These are phyloP conservation scores for Cotesia chilonis DNA, from an alignment of 1,140 invertebrate species.

Conservation along the genomic window DNA sequence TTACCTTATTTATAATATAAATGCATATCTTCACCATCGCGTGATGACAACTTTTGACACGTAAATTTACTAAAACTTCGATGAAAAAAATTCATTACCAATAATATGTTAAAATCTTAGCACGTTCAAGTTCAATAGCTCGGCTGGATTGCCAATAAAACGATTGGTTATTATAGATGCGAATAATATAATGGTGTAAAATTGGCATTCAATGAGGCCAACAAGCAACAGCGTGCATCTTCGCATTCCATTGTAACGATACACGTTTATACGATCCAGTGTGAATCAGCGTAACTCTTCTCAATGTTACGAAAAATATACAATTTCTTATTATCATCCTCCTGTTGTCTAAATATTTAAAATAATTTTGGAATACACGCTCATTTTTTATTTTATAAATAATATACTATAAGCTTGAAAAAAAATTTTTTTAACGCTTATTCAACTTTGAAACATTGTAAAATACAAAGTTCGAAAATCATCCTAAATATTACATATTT, in stretches of 20 bases:
- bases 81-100: no score
- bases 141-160: neutral
- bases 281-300: conserved; percentile 28
- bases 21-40: no score
- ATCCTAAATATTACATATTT: no score
- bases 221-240: neutral
- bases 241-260: conserved; percentile 24
- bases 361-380: conserved; percentile 1
- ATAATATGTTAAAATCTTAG: neutral
- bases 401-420: no score
- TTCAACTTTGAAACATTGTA: no score
- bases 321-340: conserved; percentile 22
- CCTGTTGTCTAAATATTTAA: conserved; percentile 15
- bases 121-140: neutral
- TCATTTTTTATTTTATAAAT: neutral
- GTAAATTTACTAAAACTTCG: no score
- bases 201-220: conserved; percentile 24
- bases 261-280: conserved; percentile 31
- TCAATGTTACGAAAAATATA: neutral
- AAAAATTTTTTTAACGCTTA: no score
- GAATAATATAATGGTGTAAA: conserved; percentile 4
- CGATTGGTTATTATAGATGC: neutral
- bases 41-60: no score
- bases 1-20: no score
- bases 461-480: no score